Conservation (phyloP, 1,140 invertebrate genomes). For the Drosophila obscura region DNA sequence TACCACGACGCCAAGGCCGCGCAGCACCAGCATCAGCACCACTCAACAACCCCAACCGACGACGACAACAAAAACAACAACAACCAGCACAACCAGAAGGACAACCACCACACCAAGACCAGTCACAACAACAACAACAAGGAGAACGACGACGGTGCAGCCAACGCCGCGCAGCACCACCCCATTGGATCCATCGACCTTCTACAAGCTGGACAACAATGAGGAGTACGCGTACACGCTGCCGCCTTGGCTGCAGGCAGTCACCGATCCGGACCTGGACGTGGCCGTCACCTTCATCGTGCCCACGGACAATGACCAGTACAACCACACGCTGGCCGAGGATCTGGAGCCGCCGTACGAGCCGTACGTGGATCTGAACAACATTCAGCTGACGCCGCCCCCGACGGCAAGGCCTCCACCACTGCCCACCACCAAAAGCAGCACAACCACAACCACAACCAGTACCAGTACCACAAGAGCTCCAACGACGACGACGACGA, state of each 20-base stretch:
- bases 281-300: constrained; percentile 77
- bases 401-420: constrained; percentile 1
- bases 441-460: constrained; percentile 27
- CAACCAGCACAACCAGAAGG: constrained; percentile 29
- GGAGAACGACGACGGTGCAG: constrained; percentile 25
- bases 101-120: constrained; percentile 38
- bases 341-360: constrained; percentile 75
- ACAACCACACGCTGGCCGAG: constrained; percentile 66
- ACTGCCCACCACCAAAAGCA: constrained; percentile 20
- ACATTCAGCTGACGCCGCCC: constrained; percentile 68
- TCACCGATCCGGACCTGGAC: constrained; percentile 79
- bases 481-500: constrained; percentile 53
- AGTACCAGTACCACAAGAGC: constrained; percentile 36
- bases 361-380: constrained; percentile 70
- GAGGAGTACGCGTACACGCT: constrained; percentile 74
- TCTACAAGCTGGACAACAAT: constrained; percentile 50
- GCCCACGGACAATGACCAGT: constrained; percentile 74
- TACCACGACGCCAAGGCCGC: constrained; percentile 23
- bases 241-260: constrained; percentile 73
- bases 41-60: constrained; percentile 3
- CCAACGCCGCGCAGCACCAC: constrained; percentile 48
- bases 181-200: constrained; percentile 56
- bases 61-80: constrained; percentile 26
- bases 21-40: constrained; percentile 14
- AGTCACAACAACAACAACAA: constrained; percentile 5